Percentiles rank a stretch among this genome's conserved stretches.
phyloP scores from a whole-genome alignment of 92 coral and sea anemone genomes.

The Chrysogorgia sp. region DNA sequence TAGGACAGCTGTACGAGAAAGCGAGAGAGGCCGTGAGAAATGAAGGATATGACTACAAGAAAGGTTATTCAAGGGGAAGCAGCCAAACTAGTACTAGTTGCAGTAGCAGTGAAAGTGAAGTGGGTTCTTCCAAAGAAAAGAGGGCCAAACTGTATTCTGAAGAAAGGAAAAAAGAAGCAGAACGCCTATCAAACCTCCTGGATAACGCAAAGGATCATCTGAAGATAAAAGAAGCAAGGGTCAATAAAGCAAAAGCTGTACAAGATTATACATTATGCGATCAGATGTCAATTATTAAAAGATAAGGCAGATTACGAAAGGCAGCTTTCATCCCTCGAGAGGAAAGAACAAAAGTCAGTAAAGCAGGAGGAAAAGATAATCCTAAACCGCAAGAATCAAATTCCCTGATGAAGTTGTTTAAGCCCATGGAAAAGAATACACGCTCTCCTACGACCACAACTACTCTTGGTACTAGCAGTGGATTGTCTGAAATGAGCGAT shows the following conservation, averaged over 20 bases:
- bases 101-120: slow-evolving; percentile 13
- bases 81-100: background rate
- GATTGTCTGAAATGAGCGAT: background rate
- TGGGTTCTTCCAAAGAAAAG: slow-evolving; percentile 42
- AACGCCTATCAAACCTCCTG: slow-evolving; percentile 27
- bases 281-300: slow-evolving; percentile 51
- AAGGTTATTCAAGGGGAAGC: slow-evolving; percentile 58
- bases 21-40: slow-evolving; percentile 53
- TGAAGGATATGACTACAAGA: slow-evolving; percentile 44
- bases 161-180: slow-evolving; percentile 44
- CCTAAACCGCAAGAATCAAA: background rate
- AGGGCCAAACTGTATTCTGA: slow-evolving; percentile 52
- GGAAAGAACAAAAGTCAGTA: slow-evolving; percentile 43
- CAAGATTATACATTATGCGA: slow-evolving; percentile 53
- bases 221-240: slow-evolving; percentile 45
- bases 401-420: background rate
- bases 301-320: slow-evolving; percentile 56
- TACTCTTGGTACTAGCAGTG: slow-evolving; percentile 16
- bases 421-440: background rate
- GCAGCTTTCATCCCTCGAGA: slow-evolving; percentile 58
- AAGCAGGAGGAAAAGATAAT: background rate
- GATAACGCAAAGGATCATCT: slow-evolving; percentile 49
- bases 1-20: slow-evolving; percentile 62
- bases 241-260: slow-evolving; percentile 49
- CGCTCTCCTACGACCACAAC: background rate